A percentile compares a stretch with the other conserved stretches of the same genome.
These are phyloP conservation scores for Agapornis roseicollis DNA, from an alignment of 2,113 vertebrate species.

Conservation along the genomic window DNA sequence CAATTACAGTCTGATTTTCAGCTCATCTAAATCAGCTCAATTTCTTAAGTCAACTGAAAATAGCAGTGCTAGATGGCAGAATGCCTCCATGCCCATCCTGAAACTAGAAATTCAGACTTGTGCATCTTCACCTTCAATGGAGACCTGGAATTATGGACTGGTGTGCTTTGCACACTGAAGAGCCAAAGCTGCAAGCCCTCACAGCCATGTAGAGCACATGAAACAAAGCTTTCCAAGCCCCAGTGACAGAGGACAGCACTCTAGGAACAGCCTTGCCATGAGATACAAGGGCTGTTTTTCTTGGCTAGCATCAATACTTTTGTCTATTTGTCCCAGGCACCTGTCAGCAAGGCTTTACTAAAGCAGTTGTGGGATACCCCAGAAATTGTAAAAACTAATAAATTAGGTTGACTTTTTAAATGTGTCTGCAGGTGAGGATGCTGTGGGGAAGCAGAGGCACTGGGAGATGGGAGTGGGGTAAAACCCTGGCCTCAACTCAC, in stretches of 20 bases:
- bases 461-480: fast-evolving
- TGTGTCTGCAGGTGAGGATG: fast-evolving
- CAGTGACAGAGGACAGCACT: neutral
- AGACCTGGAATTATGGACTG: neutral
- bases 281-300: neutral
- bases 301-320: neutral
- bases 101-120: neutral
- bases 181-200: neutral
- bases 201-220: fast-evolving
- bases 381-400: neutral
- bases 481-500: conserved; percentile 69
- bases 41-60: neutral
- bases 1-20: neutral
- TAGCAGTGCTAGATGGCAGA: neutral
- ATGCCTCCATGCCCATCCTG: neutral
- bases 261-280: neutral
- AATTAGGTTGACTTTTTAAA: neutral
- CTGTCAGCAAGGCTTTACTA: neutral
- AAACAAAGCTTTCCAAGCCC: neutral
- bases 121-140: neutral
- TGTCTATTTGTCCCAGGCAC: neutral
- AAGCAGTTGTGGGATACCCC: neutral
- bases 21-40: neutral
- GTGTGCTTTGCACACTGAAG: neutral
- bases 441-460: neutral